Percentiles rank a stretch among this genome's conserved stretches.
These are phyloP conservation scores for Centropus unirufus DNA, from an alignment of 2,113 vertebrate species.

Conservation along the genomic window DNA sequence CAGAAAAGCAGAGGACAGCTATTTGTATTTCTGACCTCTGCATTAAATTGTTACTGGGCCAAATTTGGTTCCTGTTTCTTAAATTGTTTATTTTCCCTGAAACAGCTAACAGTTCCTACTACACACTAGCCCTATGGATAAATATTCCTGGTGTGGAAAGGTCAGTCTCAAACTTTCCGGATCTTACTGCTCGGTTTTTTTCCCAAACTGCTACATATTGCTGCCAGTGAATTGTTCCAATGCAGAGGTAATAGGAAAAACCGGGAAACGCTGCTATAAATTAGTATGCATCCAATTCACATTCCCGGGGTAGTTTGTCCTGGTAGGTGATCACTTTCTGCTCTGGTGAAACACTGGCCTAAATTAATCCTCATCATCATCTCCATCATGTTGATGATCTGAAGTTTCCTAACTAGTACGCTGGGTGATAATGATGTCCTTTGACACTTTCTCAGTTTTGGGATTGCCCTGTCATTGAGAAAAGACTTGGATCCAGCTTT, in stretches of 20 bases:
- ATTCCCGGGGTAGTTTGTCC: not conserved
- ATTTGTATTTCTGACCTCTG: not conserved
- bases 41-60: not conserved
- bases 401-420: not conserved
- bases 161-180: not conserved
- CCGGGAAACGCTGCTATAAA: not conserved
- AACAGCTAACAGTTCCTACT: not conserved
- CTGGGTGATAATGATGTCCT: not conserved
- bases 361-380: not conserved
- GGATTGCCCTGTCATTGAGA: not conserved
- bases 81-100: not conserved
- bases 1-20: not conserved
- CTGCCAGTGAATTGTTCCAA: not conserved
- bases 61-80: not conserved
- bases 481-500: conserved; percentile 14
- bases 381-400: not conserved
- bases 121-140: not conserved
- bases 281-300: not conserved
- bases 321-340: not conserved
- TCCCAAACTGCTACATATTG: not conserved
- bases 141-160: not conserved
- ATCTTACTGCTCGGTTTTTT: not conserved
- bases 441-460: not conserved
- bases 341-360: not conserved
- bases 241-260: not conserved